A percentile compares a stretch with the other conserved stretches of the same genome.
These are phyloP conservation scores for Parapsyche elsis DNA, from an alignment of 1,140 invertebrate species.

Conservation along the genomic window DNA sequence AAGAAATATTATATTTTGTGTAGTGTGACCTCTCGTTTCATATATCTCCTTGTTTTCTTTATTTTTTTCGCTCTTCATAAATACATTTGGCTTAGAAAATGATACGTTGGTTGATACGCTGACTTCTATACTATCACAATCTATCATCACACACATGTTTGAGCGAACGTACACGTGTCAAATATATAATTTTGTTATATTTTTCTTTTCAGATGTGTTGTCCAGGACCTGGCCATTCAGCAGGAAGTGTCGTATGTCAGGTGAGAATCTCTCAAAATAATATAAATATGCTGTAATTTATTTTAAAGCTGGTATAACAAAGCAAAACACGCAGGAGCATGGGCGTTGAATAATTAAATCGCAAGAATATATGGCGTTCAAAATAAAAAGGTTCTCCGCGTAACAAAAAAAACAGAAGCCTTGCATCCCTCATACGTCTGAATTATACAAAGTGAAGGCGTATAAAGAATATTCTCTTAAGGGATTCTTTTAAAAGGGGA, in stretches of 20 bases:
- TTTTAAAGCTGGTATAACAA: too few relatives aligned
- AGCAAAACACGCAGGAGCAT: background rate
- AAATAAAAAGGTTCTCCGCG: slow-evolving; percentile 6
- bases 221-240: slow-evolving; percentile 51
- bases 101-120: background rate
- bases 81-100: slow-evolving; percentile 3
- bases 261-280: slow-evolving; percentile 4
- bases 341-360: slow-evolving; percentile 2
- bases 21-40: slow-evolving; percentile 7
- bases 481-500: slow-evolving; percentile 4
- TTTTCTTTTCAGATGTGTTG: slow-evolving; percentile 52
- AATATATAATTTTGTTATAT: background rate
- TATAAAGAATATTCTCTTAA: slow-evolving; percentile 34
- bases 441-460: slow-evolving; percentile 22
- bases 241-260: slow-evolving; percentile 45
- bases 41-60: slow-evolving; percentile 6
- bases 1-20: slow-evolving; percentile 6
- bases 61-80: background rate
- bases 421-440: slow-evolving; percentile 11
- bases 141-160: background rate
- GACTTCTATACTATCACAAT: background rate
- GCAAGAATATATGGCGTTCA: background rate
- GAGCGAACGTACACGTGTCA: background rate
- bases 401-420: background rate
- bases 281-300: too few relatives aligned